These are phyloP conservation scores for Eutrigla gurnardus DNA, from an alignment of 2,797 vertebrate genomes.

Conservation along the genomic window DNA sequence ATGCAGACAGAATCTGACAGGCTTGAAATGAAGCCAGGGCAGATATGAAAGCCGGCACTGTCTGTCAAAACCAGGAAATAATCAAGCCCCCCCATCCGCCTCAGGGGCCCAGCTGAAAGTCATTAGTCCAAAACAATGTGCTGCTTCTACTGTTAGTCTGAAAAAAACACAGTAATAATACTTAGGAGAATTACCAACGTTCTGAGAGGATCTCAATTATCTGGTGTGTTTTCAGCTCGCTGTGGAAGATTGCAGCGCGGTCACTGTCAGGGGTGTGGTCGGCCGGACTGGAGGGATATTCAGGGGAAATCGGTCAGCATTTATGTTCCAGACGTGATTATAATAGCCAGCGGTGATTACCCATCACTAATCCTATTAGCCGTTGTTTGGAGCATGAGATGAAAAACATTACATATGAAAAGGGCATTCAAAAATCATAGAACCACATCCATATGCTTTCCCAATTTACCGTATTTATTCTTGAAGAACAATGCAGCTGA, in stretches of 20 bases:
- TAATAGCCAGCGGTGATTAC: slow-evolving; percentile 80
- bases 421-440: slow-evolving; percentile 29
- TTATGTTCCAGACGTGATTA: slow-evolving; percentile 58
- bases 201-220: slow-evolving; percentile 90
- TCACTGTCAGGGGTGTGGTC: slow-evolving; percentile 33
- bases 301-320: slow-evolving; percentile 42
- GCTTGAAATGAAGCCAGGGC: slow-evolving; percentile 86
- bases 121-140: slow-evolving; percentile 92
- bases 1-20: slow-evolving; percentile 89
- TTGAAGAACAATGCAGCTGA: slow-evolving; percentile 15
- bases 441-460: slow-evolving; percentile 71
- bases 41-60: slow-evolving; percentile 90
- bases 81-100: slow-evolving; percentile 86
- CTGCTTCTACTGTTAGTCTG: slow-evolving; percentile 91
- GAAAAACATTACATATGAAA: slow-evolving; percentile 53
- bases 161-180: slow-evolving; percentile 80
- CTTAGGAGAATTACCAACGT: slow-evolving; percentile 88
- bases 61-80: slow-evolving; percentile 94
- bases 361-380: slow-evolving; percentile 82
- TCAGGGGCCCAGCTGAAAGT: slow-evolving; percentile 93
- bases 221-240: slow-evolving; percentile 63
- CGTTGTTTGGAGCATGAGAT: slow-evolving; percentile 79
- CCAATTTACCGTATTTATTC: slow-evolving; percentile 52
- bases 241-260: slow-evolving; percentile 34
- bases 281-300: slow-evolving; percentile 18